Conservation (phyloP, 2,888 invertebrate species). For the Zaprionus obscuricornis region DNA sequence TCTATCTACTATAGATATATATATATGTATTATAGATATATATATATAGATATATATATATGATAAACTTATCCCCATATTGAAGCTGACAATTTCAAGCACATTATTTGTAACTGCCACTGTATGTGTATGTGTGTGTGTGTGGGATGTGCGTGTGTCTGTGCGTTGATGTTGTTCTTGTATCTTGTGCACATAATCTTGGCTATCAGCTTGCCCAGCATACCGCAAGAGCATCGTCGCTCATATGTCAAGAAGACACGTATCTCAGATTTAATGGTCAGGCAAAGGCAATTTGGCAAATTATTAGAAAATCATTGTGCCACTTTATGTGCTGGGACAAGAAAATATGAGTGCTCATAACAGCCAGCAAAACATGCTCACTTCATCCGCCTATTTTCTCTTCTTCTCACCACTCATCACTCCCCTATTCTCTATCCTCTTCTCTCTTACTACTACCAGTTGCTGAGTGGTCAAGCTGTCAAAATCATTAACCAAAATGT, state of each 20-base stretch:
- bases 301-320: constrained; percentile 80
- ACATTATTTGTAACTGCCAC: too few relatives aligned
- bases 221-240: constrained; percentile 4
- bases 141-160: background rate
- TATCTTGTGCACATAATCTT: constrained; percentile 54
- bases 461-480: constrained; percentile 42
- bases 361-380: constrained; percentile 17
- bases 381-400: too few relatives aligned
- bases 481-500: constrained; percentile 49
- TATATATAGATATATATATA: too few relatives aligned
- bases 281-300: constrained; percentile 79
- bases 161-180: constrained; percentile 11
- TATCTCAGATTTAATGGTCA: constrained; percentile 74
- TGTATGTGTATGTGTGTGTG: constrained; percentile 13
- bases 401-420: too few relatives aligned
- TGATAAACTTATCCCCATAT: too few relatives aligned
- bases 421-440: too few relatives aligned
- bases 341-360: constrained; percentile 58
- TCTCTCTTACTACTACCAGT: too few relatives aligned
- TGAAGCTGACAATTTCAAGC: constrained; percentile 64
- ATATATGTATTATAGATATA: background rate
- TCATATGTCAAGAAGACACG: constrained; percentile 55
- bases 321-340: constrained; percentile 58
- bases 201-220: constrained; percentile 54
- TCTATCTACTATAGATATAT: background rate